Conservation (phyloP, 2,113 vertebrate genomes). For the Thalassarche chlororhynchos region DNA sequence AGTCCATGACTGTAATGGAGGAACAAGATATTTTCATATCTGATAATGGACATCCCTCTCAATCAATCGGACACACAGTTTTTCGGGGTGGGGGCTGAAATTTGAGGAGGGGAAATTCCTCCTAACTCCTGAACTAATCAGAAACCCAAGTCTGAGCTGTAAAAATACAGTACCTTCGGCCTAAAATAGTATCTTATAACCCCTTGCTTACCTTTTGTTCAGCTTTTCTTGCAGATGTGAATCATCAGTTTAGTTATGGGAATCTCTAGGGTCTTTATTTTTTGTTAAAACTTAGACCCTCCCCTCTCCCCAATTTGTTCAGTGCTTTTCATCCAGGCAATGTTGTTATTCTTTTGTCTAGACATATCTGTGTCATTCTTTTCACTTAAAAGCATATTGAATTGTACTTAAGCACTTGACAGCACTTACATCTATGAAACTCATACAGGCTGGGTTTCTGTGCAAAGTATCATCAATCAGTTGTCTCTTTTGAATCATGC, state of each 20-base stretch:
- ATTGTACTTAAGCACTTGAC: slow-evolving; percentile 34
- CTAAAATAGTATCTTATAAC: not conserved
- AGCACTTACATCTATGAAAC: not conserved
- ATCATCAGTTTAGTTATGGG: not conserved
- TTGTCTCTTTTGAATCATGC: not conserved
- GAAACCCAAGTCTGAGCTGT: not conserved
- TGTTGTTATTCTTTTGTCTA: slow-evolving; percentile 51
- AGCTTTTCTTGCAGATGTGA: not conserved
- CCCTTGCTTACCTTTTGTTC: not conserved
- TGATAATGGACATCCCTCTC: not conserved
- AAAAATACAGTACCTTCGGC: not conserved
- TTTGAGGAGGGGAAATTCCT: not conserved
- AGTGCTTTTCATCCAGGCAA: not conserved
- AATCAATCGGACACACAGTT: not conserved
- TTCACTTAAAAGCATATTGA: slow-evolving; percentile 16
- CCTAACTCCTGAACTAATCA: not conserved
- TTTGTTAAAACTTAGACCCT: not conserved
- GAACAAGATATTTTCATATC: not conserved
- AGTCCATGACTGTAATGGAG: not conserved
- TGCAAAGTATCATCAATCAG: not conserved
- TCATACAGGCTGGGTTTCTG: not conserved
- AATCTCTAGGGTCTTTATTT: not conserved
- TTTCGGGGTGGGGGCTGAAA: not conserved
- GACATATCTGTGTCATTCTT: not conserved
- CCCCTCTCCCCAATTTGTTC: not conserved